phyloP scores from a whole-genome alignment of 2,888 invertebrate genomes.

The Athripsodes cinereus region DNA sequence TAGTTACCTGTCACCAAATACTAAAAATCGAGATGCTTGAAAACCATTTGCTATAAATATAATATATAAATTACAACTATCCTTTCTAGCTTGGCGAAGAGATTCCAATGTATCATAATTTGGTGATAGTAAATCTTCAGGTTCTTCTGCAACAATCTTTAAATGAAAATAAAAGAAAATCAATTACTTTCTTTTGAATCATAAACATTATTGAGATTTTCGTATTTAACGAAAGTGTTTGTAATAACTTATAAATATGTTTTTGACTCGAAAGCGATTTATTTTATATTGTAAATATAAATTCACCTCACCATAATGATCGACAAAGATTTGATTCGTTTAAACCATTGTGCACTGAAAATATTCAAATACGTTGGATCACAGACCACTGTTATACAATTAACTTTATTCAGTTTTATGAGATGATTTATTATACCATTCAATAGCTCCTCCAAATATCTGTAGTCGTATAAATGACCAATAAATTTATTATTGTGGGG shows the following conservation, averaged over 20 bases:
- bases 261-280: too few species aligned
- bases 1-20: slow-evolving; percentile 60
- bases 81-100: slow-evolving; percentile 51
- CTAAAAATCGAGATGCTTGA: slow-evolving; percentile 60
- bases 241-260: background rate
- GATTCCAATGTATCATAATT: slow-evolving; percentile 52
- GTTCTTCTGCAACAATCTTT: slow-evolving; percentile 54
- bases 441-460: slow-evolving; percentile 37
- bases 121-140: slow-evolving; percentile 60
- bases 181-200: background rate
- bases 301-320: slow-evolving; percentile 45
- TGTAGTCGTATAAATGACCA: slow-evolving; percentile 1
- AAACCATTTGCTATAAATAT: slow-evolving; percentile 67
- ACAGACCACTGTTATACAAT: slow-evolving; percentile 49
- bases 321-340: slow-evolving; percentile 40
- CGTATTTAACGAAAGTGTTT: background rate
- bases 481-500: background rate
- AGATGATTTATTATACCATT: slow-evolving; percentile 36
- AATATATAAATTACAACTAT: slow-evolving; percentile 65
- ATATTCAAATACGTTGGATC: slow-evolving; percentile 50
- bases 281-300: too few species aligned
- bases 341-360: slow-evolving; percentile 47
- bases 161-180: slow-evolving; percentile 25
- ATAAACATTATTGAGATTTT: background rate
- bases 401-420: slow-evolving; percentile 35